Base-by-base conservation (phyloP, 2,888 invertebrate genomes). In the Bursaphelenchus okinawaensis region DNA sequence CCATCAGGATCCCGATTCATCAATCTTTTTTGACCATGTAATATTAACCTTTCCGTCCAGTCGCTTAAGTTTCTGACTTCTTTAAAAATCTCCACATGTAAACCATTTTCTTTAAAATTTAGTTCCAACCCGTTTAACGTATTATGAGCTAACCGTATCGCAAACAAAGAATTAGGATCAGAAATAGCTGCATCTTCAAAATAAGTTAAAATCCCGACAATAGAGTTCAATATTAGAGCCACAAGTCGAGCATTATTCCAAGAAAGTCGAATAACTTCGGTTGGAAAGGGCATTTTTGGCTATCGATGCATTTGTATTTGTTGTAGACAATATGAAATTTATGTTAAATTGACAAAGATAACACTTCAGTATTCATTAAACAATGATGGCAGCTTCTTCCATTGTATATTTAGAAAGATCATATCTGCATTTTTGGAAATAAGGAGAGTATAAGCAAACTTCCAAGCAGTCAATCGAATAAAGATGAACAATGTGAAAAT, bases 161-260 rank as follows among this genome's bases (percentile, higher is more conserved):
- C 68, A 26, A 73, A 57, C 12, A 73, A 50, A 22, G 31, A 55
- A 55, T 70, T 68, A 23, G 51, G 31, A 20, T 55, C 57, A 7
- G 65, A 52, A 16, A 16, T 52, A n/a, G 27, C 19, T 19, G 20
- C 56, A n/a, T 65, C 58, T 8, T 73, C 65, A n/a, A 52, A 63
- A 52, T 62, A 65, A 16, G 55, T 50, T 20, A 70, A 26, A 4
- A 70, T 55, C 16, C 71, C 71, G 20, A 57, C 55, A n/a, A 71
- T 24, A 6, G 74, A 62, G 40, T 71, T 71, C 31, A 71, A 24
- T n/a, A 71, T 23, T n/a, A 71, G 64, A 4, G 71, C 71, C 40
- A 71, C 6, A 7, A 71, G 52, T n/a, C 71, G 68, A 8, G 71
- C 74, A 22, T 58, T 67, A 55, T 75, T 70, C 71, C 71, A 71